Evolutionary conservation across 1,140 invertebrate genomes (phyloP), one percentile per base, ranked within the genome.

Genomic region (Cardiocondyla obscurior): DNA sequence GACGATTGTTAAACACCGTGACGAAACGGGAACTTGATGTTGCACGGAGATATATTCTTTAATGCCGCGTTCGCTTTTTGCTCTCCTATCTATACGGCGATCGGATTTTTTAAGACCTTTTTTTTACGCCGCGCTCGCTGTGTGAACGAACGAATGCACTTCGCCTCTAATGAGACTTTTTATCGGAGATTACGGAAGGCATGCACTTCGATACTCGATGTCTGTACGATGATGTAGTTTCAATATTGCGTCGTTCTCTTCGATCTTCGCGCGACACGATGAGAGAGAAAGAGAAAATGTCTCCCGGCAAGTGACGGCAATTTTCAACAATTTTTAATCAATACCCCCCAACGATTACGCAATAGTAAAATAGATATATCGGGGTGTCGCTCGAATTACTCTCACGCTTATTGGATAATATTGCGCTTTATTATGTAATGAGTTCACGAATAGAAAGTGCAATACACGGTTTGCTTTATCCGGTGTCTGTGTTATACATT

Each of bases 391-490:
- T 39, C 49, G 55, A 64, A 19, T 44, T 28, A 53, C 46, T 79
- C 74, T 79, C 62, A 79, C 46, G 19, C n/a, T 79, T 79, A 79
- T 67, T 69, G 62, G 16, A 67, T 79, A 79, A 67, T 79, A 69
- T 39, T 33, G 46, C 36, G 46, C 25, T 79, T 79, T 79, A 79
- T 79, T 79, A 79, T 53, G n/a, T 79, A 79, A 79, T 79, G 62
- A 67, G 46, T 79, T 79, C 74, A 39, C 25, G 62, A 79, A 79
- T 79, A 53, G 74, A 79, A 79, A 79, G 74, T 79, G 36, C 62
- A 69, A 42, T 69, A 79, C 22, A n/a, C 62, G 36, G 33, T 69
- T 67, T 79, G 33, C 12, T 49, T 69, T 79, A 79, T 79, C 62
- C 62, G 62, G 22, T 69, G 46, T 53, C 22, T 65, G n/a, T n/a